phyloP scores from a whole-genome alignment of 2,797 vertebrate species.

The Huso huso region DNA sequence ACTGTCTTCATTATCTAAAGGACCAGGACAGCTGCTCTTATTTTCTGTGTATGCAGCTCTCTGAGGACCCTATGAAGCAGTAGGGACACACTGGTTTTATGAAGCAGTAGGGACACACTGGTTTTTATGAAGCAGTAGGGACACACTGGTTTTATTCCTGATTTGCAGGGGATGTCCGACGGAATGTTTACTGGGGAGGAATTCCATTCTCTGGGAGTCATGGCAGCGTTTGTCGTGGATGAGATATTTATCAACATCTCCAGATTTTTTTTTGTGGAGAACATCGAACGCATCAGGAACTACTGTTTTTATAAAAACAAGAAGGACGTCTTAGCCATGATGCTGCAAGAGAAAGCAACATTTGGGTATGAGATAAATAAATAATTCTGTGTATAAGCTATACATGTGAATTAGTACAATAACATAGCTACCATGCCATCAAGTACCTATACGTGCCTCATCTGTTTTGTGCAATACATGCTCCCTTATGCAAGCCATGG shows the following conservation, averaged over 20 bases:
- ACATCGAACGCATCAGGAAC: conserved; percentile 41
- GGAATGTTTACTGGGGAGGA: conserved; percentile 53
- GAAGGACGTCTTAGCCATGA: conserved; percentile 46
- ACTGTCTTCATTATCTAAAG: too few species aligned
- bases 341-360: conserved; percentile 45
- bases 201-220: conserved; percentile 55
- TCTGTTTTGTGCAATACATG: not conserved
- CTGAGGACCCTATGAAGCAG: too few species aligned
- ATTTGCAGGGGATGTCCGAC: conserved; percentile 49
- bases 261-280: conserved; percentile 49
- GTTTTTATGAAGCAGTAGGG: too few species aligned
- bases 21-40: too few species aligned
- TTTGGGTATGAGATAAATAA: conserved; percentile 50
- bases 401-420: not conserved
- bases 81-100: too few species aligned
- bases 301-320: conserved; percentile 58
- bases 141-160: not conserved
- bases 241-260: conserved; percentile 56
- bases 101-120: too few species aligned
- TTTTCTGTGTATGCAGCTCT: too few species aligned
- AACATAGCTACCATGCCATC: not conserved
- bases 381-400: too few species aligned
- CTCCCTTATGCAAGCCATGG: too few species aligned
- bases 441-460: not conserved
- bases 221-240: conserved; percentile 59